Evolutionary conservation across 2,113 vertebrate species (phyloP).

Genomic region (Anser cygnoides): DNA sequence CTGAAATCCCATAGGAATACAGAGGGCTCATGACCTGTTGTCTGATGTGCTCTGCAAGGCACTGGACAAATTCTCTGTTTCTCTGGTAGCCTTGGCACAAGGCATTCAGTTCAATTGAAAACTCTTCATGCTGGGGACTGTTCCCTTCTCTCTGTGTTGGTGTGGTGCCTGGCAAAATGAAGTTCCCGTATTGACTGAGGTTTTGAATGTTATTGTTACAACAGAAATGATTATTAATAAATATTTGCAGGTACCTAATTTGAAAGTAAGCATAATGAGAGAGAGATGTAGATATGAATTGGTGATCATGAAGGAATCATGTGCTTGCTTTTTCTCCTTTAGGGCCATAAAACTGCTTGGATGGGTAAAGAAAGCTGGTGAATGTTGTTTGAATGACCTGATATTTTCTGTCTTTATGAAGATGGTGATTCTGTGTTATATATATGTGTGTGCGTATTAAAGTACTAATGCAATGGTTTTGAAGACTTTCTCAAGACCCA

Average conservation of each 20-base stretch:
- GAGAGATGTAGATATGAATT: background rate
- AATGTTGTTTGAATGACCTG: background rate
- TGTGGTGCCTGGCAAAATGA: background rate
- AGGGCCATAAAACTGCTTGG: background rate
- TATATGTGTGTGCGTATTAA: background rate
- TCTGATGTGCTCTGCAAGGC: background rate
- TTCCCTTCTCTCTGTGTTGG: background rate
- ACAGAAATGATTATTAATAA: background rate
- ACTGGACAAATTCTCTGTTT: background rate
- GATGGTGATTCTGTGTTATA: background rate
- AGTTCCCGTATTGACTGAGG: background rate
- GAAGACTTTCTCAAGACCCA: background rate
- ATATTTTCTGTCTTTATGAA: background rate
- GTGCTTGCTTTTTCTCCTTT: background rate
- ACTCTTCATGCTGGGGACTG: background rate
- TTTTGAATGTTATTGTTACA: background rate
- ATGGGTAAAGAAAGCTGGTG: background rate
- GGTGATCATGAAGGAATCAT: background rate
- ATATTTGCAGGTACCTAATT: background rate
- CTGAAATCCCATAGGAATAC: background rate
- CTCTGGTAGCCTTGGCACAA: background rate
- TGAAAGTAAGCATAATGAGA: background rate
- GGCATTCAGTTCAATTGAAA: background rate
- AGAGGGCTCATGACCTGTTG: background rate
- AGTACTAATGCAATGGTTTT: background rate